Base-by-base conservation (phyloP, 2,888 invertebrate genomes). In the Timema cristinae region DNA sequence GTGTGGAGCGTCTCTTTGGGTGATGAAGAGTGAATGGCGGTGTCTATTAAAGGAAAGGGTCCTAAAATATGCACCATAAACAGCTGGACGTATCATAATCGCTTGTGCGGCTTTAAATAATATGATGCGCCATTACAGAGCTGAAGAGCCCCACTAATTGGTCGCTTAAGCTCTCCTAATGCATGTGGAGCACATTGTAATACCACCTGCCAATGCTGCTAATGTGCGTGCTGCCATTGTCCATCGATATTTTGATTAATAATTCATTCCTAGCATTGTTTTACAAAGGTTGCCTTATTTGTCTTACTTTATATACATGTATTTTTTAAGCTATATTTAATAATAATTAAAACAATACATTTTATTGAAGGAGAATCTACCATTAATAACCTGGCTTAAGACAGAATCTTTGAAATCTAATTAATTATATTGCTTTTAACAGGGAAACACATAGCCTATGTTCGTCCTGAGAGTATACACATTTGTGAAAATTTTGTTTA, bases 1-100 rank as follows among this genome's bases (percentile, higher is more conserved):
- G 63, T 63, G 63, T 63, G 10, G 63, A 63, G 47, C 9, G 63
- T 13, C 11, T 63, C 7, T 63, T 63, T 63, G 63, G 63, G 63
- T 63, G 7, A 6, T 5, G 63, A 63, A 63, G 63, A 63, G 47
- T 8, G 61, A 61, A 13, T 61, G 61, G 61, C 61, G 47, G 5
- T 63, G 63, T 47, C 63, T 63, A 11, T 13, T 63, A 13, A 4
- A 8, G 9, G 63, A 63, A 63, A 16, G 63, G 32, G 16, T 63
- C 9, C n/a, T 47, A n/a, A 16, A 63, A 11, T 63, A 63, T 13
- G 9, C 47, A 9, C 63, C 63, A 11, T 1, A 6, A 48, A 63
- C 7, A 32, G 63, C 63, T 8, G 47, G 16, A 47, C 7, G 9
- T 48, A 63, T 63, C 7, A 63, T 63, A 15, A 47, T 32, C 10